A percentile compares a stretch with the other conserved stretches of the same genome.
Conservation (phyloP, 2,888 invertebrate genomes). For the Cyclophora albipunctata region DNA sequence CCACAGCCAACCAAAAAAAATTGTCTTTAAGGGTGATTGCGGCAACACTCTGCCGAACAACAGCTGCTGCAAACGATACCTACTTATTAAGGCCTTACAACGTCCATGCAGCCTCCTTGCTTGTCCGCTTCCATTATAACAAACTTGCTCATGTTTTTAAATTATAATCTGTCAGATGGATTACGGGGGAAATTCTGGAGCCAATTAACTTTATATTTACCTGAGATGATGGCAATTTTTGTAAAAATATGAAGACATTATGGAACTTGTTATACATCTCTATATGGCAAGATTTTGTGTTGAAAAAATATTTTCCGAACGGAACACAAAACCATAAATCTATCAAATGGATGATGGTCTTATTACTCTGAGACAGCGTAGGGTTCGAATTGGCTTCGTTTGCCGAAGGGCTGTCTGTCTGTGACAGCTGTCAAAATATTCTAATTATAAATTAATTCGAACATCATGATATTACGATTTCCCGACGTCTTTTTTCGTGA, state of each 20-base stretch:
- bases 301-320: neutral
- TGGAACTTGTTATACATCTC: too few relatives aligned
- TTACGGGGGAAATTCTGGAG: slow-evolving; percentile 34
- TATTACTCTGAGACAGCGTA: slow-evolving; percentile 37
- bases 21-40: slow-evolving; percentile 62
- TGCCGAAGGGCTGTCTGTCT: slow-evolving; percentile 59
- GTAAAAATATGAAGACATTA: too few relatives aligned
- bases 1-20: slow-evolving; percentile 31
- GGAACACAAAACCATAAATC: neutral
- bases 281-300: too few relatives aligned
- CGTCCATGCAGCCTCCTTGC: slow-evolving; percentile 29
- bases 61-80: slow-evolving; percentile 72
- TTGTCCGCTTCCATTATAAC: slow-evolving; percentile 43
- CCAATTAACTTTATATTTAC: slow-evolving; percentile 37
- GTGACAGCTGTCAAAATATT: slow-evolving; percentile 68
- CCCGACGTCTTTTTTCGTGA: slow-evolving; percentile 5
- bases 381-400: slow-evolving; percentile 61
- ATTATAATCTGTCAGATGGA: slow-evolving; percentile 57
- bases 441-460: slow-evolving; percentile 39
- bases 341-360: slow-evolving; percentile 29
- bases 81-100: slow-evolving; percentile 69
- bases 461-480: slow-evolving; percentile 16
- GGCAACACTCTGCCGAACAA: slow-evolving; percentile 70
- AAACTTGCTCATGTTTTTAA: slow-evolving; percentile 63
- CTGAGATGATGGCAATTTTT: slow-evolving; percentile 15